These are phyloP conservation scores for Lycophotia porphyrea DNA, from an alignment of 2,888 invertebrate genomes.

Conservation along the genomic window DNA sequence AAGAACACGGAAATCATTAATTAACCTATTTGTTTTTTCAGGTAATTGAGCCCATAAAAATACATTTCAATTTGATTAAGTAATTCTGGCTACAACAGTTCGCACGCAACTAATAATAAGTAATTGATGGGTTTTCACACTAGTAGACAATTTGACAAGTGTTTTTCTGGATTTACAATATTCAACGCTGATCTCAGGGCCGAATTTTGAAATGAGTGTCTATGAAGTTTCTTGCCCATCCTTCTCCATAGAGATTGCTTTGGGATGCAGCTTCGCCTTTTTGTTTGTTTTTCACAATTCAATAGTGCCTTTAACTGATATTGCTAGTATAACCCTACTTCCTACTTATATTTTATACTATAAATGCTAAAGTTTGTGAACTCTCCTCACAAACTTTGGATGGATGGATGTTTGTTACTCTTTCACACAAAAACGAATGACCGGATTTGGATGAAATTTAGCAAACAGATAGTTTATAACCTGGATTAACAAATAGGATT, in stretches of 20 bases:
- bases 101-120: constrained; percentile 33
- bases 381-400: no score
- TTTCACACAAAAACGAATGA: no score
- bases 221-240: not conserved
- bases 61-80: constrained; percentile 41
- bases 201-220: not conserved
- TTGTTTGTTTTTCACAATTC: not conserved
- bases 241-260: not conserved
- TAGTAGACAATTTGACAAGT: not conserved
- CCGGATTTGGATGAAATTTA: no score
- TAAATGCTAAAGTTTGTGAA: no score
- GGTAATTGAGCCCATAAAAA: constrained; percentile 23
- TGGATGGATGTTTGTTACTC: no score
- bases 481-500: no score
- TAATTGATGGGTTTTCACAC: not conserved
- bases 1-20: constrained; percentile 32
- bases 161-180: not conserved
- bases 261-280: not conserved
- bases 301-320: not conserved
- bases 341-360: no score
- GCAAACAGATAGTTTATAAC: no score
- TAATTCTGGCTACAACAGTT: constrained; percentile 29
- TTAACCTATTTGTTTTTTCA: constrained; percentile 36
- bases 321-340: no score
- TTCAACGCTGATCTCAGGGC: not conserved